Conservation (phyloP, 2,113 vertebrate genomes). For the Menidia beryllina region DNA sequence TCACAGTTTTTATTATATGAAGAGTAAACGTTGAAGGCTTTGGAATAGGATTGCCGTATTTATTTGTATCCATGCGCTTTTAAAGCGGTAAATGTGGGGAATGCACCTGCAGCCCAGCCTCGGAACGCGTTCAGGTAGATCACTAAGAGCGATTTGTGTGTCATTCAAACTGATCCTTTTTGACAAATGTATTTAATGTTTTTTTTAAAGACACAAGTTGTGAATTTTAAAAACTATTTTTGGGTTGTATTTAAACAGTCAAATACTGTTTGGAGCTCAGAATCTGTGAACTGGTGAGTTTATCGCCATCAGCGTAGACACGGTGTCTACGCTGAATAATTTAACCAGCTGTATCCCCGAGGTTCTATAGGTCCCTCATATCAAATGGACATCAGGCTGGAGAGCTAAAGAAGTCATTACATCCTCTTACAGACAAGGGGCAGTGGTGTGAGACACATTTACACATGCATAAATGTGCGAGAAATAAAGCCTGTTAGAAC, state of each 20-base stretch:
- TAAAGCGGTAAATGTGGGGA: slow-evolving; percentile 1
- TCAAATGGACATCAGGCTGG: slow-evolving; percentile 77
- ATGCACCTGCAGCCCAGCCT: slow-evolving; percentile 57
- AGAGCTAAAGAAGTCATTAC: slow-evolving; percentile 80
- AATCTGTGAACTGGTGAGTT: slow-evolving; percentile 44
- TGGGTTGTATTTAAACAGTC: neutral
- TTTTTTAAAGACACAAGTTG: neutral
- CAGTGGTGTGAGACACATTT: slow-evolving; percentile 14
- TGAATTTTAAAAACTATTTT: neutral
- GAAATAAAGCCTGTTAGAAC: neutral
- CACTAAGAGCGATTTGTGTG: no score
- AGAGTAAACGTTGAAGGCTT: neutral
- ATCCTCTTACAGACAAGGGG: slow-evolving; percentile 58
- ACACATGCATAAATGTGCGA: neutral
- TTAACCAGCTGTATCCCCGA: slow-evolving; percentile 75
- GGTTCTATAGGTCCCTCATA: slow-evolving; percentile 80
- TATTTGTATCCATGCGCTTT: neutral
- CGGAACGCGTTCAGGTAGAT: neutral
- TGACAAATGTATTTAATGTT: no score
- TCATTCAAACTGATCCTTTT: no score
- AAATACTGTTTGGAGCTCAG: slow-evolving; percentile 10
- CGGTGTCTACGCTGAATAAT: slow-evolving; percentile 85
- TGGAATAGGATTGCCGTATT: no score
- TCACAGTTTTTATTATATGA: neutral
- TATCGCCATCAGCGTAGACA: slow-evolving; percentile 72